Evolutionary conservation across 2,888 invertebrate genomes (phyloP), one percentile per base, ranked within the genome.

Genomic region (Watsonalla binaria): DNA sequence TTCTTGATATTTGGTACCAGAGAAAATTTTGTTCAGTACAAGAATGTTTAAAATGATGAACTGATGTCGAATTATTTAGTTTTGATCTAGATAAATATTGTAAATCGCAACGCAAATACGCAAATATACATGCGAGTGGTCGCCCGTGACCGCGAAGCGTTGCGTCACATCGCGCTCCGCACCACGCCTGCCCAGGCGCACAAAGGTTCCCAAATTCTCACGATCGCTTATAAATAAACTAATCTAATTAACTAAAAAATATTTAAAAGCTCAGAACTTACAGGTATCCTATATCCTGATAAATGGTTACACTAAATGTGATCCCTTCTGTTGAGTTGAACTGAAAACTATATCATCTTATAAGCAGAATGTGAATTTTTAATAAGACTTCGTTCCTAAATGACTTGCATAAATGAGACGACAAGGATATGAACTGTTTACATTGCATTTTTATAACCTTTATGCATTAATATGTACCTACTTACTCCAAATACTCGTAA

Each of bases 91-190:
- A 53, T 62, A 62, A 73, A 72, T 64, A 64, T 11, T 42, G 42
- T 5, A 42, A 42, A 42, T 42, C 11, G 42, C 42, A 42, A 11
- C 11, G 42, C 56, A 67, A 65, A 60, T 55, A 53, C 54, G 65
- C 65, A 60, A 61, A 60, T 61, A 57, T 51, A 58, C 54, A 57
- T 47, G 49, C 54, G 58, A 62, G 67, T 52, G 54, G 71, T 66
- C 62, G 75, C 74, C 78, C 80, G 65, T 80, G 80, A 79, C 79
- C 75, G 70, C 60, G 58, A 55, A 45, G 58, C 55, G 52, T 75
- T 78, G 68, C 72, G 62, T 70, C 71, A 73, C 50, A 35, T 50
- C 39, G 50, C 51, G 55, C 52, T 47, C 49, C 37, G 59, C 55
- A 56, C 42, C 58, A 55, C 51, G 52, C 60, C 46, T 54, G 7